Base-by-base conservation (phyloP, 2,888 invertebrate species). In the Cryptocheilus praepositus region DNA sequence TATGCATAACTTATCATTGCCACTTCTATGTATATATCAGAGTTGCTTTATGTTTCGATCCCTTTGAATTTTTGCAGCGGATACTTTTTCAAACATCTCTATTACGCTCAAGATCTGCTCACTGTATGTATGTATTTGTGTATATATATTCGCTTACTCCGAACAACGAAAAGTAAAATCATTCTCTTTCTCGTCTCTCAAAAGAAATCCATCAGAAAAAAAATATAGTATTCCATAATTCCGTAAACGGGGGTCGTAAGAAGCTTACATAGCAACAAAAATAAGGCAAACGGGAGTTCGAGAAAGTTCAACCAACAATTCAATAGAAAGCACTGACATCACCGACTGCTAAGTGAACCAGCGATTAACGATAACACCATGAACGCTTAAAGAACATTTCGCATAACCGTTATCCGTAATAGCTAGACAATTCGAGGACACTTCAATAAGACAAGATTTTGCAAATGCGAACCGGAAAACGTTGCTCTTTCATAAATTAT, bases 261-360 rank as follows among this genome's bases (percentile, higher is more conserved):
- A 70, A 74, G 52, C 64, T 54, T 76, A 51, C 22, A 56, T 61
- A 72, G 52, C 53, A 74, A 73, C 62, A 54, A 70, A 73, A 67
- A 79, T 71, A 69, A 72, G 57, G 59, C 55, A 74, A 73, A 68
- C 57, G 74, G 71, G 66, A 67, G 54, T 71, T 70, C 16, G 36
- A 62, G 49, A 52, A 69, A 77, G 63, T 66, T 70, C 54, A 74
- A 77, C 64, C 28, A 59, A 67, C 58, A 36, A 55, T 66, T 62
- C 36, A 71, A 70, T 72, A 63, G 22, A 71, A 72, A 53, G 53
- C 56, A 80, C 81, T 80, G 81, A 81, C 81, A 81, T 81, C 81
- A 67, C 78, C 81, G 81, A 81, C 81, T 73, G 51, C n/a, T 63
- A 36, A 36, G 13, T 36, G 36, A 36, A 36, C 36, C 11, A 36